Evolutionary conservation across 2,888 invertebrate genomes (phyloP), one percentile per base, ranked within the genome.

Genomic region (Cataglyphis cursor): DNA sequence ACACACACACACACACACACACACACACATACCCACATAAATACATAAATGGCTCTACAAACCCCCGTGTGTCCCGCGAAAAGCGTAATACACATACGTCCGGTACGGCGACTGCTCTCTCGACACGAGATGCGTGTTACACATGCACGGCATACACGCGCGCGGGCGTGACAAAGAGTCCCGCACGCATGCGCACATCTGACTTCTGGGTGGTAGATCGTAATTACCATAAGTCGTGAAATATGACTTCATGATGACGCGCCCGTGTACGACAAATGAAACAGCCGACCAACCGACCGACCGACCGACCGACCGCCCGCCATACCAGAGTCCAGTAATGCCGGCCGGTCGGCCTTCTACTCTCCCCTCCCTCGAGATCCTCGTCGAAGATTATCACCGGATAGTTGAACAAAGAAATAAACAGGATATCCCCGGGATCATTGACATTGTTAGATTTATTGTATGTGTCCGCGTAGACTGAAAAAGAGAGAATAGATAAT

Each of bases 181-280:
- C 72, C 70, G 61, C 90, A 62, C 62, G 87, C 83, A 81, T 35
- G 72, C 78, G 70, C 54, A 61, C 54, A 61, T 57, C 75, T 83
- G 85, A 85, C 92, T 93, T 90, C 92, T 94, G 93, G 92, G 93
- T 92, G 93, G 92, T 92, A 92, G 89, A 87, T 90, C 92, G 93
- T 93, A 94, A 94, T 94, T 94, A 94, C 92, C 94, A 93, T 93
- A 94, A 94, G 93, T 93, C 93, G 92, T 94, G 93, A 94, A 94
- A 94, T 94, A 94, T 93, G 93, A 93, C 93, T 93, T 92, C 91
- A 92, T 93, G 93, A 93, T 93, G 94, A 94, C 93, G 92, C 90
- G 90, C 85, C 85, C 81, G 83, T 78, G 88, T 89, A 90, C 90
- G 92, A 93, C 93, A 92, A 94, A 94, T 93, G 92, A 92, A 93